These are phyloP conservation scores for Hipposideros larvatus DNA, from an alignment of 2,797 vertebrate genomes.

Conservation along the genomic window DNA sequence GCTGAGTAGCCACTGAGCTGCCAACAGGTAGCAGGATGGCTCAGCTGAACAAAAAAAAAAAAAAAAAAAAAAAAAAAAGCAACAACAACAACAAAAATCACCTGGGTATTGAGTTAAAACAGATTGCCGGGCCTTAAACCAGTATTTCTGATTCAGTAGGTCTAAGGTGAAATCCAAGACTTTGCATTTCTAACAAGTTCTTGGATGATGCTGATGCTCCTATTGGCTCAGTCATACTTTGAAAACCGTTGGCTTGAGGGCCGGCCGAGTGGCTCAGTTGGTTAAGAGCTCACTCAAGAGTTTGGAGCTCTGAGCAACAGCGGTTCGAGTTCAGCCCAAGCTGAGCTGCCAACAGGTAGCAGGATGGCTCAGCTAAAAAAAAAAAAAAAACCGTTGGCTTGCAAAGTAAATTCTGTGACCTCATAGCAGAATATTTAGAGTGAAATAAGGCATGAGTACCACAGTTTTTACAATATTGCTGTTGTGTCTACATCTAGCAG, in stretches of 20 bases:
- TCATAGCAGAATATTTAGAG: neutral
- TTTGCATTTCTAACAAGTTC: slow-evolving; percentile 35
- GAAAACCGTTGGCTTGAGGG: neutral
- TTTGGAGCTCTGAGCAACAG: too few species aligned
- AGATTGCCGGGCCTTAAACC: neutral
- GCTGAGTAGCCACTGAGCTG: too few species aligned
- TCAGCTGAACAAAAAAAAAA: too few species aligned
- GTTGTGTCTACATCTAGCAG: neutral
- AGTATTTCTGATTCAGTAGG: neutral
- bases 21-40: too few species aligned
- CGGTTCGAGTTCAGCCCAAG: too few species aligned
- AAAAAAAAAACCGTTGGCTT: neutral
- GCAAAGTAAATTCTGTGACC: neutral
- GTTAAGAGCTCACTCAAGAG: too few species aligned
- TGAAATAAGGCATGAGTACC: neutral
- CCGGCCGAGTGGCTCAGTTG: too few species aligned
- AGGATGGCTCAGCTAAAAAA: too few species aligned
- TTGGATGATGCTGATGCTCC: neutral
- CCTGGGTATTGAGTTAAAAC: neutral
- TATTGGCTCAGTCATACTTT: neutral
- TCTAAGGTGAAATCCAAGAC: neutral
- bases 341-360: too few species aligned
- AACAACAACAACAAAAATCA: neutral
- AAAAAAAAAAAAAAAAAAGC: too few species aligned
- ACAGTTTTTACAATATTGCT: neutral